phyloP scores from a whole-genome alignment of 2,113 vertebrate species.

The Scopus umbretta region DNA sequence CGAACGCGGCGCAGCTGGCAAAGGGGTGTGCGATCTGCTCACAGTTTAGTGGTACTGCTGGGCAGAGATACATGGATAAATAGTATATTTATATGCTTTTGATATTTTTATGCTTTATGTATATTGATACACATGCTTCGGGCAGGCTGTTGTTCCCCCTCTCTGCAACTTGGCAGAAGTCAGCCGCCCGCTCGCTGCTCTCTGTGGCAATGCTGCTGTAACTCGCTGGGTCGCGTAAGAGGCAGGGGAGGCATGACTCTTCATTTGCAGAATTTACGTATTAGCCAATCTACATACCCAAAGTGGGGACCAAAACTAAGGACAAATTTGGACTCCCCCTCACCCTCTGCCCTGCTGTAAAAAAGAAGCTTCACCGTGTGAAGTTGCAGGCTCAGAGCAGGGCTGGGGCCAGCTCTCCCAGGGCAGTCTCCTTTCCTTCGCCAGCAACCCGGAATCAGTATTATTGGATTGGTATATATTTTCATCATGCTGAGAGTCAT shows the following conservation, averaged over 20 bases:
- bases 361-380: background rate
- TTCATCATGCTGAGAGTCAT: background rate
- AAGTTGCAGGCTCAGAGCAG: background rate
- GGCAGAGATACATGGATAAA: background rate
- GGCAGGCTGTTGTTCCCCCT: no score
- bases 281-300: background rate
- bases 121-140: accelerated
- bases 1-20: accelerated
- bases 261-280: background rate
- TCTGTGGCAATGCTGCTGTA: background rate
- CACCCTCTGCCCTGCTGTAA: background rate
- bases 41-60: background rate
- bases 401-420: background rate
- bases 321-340: background rate
- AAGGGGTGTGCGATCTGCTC: accelerated
- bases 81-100: accelerated
- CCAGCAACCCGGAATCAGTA: background rate
- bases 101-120: background rate
- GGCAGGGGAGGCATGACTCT: background rate
- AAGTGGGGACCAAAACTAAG: background rate
- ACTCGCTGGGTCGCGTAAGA: background rate
- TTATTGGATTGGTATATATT: background rate
- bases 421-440: background rate
- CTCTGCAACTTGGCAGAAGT: background rate
- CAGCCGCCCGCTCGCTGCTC: background rate